These are phyloP conservation scores for Diabrotica undecimpunctata DNA, from an alignment of 1,140 invertebrate genomes.

Conservation along the genomic window DNA sequence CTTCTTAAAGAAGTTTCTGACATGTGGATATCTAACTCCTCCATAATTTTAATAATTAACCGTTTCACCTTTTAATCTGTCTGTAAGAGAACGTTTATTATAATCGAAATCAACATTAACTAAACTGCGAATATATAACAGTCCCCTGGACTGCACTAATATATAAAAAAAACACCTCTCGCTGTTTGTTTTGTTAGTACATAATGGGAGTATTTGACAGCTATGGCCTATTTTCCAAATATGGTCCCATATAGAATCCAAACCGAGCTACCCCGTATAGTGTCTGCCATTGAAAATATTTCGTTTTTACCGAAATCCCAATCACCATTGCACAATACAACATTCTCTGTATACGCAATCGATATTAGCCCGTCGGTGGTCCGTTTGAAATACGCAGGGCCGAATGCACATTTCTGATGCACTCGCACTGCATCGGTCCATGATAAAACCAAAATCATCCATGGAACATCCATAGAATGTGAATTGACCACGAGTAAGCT, in stretches of 20 bases:
- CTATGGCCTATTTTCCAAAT: no score
- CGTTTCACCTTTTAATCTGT: no score
- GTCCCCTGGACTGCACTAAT: no score
- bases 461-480: background rate
- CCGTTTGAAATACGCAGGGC: conserved; percentile 22
- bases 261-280: conserved; percentile 3
- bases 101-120: no score
- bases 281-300: conserved; percentile 15
- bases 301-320: conserved; percentile 15
- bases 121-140: no score
- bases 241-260: background rate
- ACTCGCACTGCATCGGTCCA: conserved; percentile 23
- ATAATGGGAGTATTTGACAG: no score
- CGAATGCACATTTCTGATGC: conserved; percentile 26
- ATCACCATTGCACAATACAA: conserved; percentile 19
- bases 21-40: no score
- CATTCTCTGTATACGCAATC: conserved; percentile 22
- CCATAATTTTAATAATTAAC: no score
- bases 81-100: no score
- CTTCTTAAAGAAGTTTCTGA: no score
- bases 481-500: conserved; percentile 8
- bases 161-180: no score
- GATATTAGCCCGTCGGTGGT: conserved; percentile 17
- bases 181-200: no score
- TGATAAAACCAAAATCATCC: conserved; percentile 20